Percentiles rank a stretch among this genome's conserved stretches.
These are phyloP conservation scores for Luperina testacea DNA, from an alignment of 2,888 invertebrate species.

Conservation along the genomic window DNA sequence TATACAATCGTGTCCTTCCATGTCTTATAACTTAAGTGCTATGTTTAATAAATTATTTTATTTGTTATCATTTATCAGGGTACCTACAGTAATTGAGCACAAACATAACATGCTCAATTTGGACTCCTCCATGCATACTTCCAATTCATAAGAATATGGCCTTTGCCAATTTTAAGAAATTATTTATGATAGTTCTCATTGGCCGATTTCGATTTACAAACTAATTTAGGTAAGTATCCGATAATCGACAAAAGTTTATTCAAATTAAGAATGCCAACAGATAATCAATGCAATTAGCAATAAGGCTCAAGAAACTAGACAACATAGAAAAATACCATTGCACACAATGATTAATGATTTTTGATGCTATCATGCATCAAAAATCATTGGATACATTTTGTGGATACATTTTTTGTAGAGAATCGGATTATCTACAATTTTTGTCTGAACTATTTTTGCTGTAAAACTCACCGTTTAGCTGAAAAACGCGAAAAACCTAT, in stretches of 20 bases:
- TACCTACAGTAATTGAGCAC: slow-evolving; percentile 4
- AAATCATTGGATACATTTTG: too few species aligned
- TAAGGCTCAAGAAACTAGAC: not conserved
- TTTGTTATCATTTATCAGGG: slow-evolving; percentile 40
- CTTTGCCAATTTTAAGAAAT: slow-evolving; percentile 4
- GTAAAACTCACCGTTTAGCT: too few species aligned
- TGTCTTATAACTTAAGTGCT: slow-evolving; percentile 13
- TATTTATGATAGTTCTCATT: slow-evolving; percentile 30
- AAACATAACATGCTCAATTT: slow-evolving; percentile 5
- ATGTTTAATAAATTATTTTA: slow-evolving; percentile 3
- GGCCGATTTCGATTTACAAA: slow-evolving; percentile 6
- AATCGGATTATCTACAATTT: too few species aligned
- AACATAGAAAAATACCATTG: not conserved
- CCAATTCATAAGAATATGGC: not conserved
- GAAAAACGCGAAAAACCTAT: too few species aligned
- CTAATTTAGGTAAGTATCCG: not conserved
- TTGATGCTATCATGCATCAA: too few species aligned
- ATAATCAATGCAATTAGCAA: slow-evolving; percentile 13
- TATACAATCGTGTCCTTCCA: slow-evolving; percentile 13
- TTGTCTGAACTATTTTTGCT: too few species aligned
- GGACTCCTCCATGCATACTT: not conserved
- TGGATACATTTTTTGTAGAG: too few species aligned
- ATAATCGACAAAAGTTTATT: not conserved
- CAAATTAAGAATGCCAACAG: not conserved
- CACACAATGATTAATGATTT: slow-evolving; percentile 2